These are phyloP conservation scores for Cydia pomonella DNA, from an alignment of 1,140 invertebrate genomes.

Conservation along the genomic window DNA sequence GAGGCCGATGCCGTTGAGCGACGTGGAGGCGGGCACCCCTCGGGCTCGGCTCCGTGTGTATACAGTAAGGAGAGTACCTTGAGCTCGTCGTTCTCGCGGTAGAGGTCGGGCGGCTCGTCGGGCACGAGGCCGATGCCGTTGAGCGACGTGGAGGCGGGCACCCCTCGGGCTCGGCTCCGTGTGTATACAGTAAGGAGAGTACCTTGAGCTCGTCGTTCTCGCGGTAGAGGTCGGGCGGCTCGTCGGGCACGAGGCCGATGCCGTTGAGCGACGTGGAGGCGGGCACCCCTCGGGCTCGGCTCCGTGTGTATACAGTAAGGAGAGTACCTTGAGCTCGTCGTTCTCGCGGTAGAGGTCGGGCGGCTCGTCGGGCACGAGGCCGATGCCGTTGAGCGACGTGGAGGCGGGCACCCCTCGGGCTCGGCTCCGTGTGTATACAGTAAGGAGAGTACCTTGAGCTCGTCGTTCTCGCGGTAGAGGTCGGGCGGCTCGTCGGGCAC, in stretches of 20 bases:
- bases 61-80: conserved; percentile 86
- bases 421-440: too few species aligned
- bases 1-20: conserved; percentile 88
- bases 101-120: conserved; percentile 89
- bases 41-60: too few species aligned
- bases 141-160: conserved; percentile 84
- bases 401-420: conserved; percentile 74
- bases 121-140: conserved; percentile 88
- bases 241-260: conserved; percentile 86
- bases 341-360: conserved; percentile 92
- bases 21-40: conserved; percentile 82
- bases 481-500: conserved; percentile 88
- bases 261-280: conserved; percentile 89
- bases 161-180: conserved; percentile 67
- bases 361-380: conserved; percentile 86
- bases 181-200: too few species aligned
- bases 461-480: conserved; percentile 92
- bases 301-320: too few species aligned
- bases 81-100: conserved; percentile 91
- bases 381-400: conserved; percentile 89
- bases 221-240: conserved; percentile 89
- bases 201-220: conserved; percentile 93
- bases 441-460: conserved; percentile 86
- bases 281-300: conserved; percentile 60
- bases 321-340: conserved; percentile 87